Evolutionary conservation across 1,140 invertebrate genomes (phyloP).

Genomic region (Schmidtea mediterranea): DNA sequence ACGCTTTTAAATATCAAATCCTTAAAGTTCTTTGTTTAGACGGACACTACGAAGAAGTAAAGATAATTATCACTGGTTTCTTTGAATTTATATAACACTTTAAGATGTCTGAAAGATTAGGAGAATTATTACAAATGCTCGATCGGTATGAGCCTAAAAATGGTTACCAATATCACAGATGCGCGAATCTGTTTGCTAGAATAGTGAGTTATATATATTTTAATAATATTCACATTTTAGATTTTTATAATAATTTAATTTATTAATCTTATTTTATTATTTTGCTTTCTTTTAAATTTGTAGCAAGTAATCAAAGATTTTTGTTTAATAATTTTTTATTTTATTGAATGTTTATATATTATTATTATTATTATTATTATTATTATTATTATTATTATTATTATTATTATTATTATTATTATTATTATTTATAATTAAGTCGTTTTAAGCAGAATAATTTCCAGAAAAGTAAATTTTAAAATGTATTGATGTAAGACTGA

Average conservation of each 20-base stretch:
- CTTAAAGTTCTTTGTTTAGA: constrained; percentile 45
- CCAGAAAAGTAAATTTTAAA: too few relatives aligned
- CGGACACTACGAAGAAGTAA: constrained; percentile 40
- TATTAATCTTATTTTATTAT: too few relatives aligned
- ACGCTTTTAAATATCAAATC: constrained; percentile 43
- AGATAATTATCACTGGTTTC: constrained; percentile 8
- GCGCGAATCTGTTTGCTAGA: constrained; percentile 44
- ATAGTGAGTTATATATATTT: constrained; percentile 24
- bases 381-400: too few relatives aligned
- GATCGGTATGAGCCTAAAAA: constrained; percentile 48
- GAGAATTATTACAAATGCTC: constrained; percentile 38
- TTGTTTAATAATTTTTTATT: background rate
- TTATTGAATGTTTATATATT: background rate
- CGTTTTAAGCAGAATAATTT: too few relatives aligned
- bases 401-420: too few relatives aligned
- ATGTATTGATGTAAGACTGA: too few relatives aligned
- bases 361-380: too few relatives aligned
- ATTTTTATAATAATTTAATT: too few relatives aligned
- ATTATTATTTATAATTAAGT: too few relatives aligned
- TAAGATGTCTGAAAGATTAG: constrained; percentile 21
- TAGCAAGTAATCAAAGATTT: constrained; percentile 7
- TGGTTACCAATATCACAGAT: constrained; percentile 38
- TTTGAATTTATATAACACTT: constrained; percentile 8
- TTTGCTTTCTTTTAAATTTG: too few relatives aligned
- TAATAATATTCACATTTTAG: too few relatives aligned